phyloP scores from a whole-genome alignment of 2,113 vertebrate genomes.

The Chionomys nivalis region DNA sequence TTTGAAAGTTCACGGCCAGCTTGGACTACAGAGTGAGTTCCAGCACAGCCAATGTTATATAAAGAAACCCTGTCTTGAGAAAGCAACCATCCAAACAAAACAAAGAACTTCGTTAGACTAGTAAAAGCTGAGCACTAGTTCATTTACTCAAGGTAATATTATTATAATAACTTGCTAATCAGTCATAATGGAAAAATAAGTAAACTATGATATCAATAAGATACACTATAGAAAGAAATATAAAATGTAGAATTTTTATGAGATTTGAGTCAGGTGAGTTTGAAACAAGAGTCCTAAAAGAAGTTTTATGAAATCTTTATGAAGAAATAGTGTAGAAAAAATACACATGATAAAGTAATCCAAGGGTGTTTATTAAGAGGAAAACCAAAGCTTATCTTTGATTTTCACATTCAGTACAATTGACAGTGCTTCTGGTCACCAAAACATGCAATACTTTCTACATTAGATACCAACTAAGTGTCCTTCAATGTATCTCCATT shows the following conservation, averaged over 20 bases:
- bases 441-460: not conserved
- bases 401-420: not conserved
- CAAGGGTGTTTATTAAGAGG: not conserved
- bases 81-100: not conserved
- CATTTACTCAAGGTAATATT: not conserved
- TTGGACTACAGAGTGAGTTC: not conserved
- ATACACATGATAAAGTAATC: not conserved
- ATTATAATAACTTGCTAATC: not conserved
- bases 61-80: not conserved
- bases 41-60: not conserved
- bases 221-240: not conserved
- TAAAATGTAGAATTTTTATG: not conserved
- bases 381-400: not conserved
- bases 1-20: not conserved
- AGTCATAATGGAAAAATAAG: not conserved
- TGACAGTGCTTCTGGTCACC: not conserved
- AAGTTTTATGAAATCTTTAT: not conserved
- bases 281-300: not conserved
- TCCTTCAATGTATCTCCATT: not conserved
- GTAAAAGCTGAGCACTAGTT: not conserved
- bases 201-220: not conserved
- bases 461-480: not conserved
- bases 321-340: not conserved
- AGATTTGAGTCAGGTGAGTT: not conserved
- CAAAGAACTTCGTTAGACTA: not conserved